Evolutionary conservation across 2,113 vertebrate genomes (phyloP), one percentile per base, ranked within the genome.

Genomic region (Archocentrus centrarchus): DNA sequence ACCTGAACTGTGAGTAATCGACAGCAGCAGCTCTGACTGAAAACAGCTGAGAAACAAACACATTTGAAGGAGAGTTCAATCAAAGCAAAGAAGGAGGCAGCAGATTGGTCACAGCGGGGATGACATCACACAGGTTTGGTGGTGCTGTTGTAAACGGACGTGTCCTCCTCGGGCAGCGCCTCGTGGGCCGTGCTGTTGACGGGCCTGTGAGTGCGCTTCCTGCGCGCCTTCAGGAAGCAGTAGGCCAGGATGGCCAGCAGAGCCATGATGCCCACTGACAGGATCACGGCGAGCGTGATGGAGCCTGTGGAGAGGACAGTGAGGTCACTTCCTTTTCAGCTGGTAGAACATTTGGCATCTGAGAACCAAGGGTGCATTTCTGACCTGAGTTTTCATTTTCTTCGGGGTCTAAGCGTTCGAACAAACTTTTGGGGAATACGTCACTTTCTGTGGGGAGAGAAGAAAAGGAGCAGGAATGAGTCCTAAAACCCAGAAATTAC

Each of bases 101-200:
- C n/a, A 17, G 17, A 5, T 59, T 4, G 44, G 60, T 57, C 30
- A 75, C 1, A 2, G 18, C 22, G 27, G 2, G 0, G 70, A 37
- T 68, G 83, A 76, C 2, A 5, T 98, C 96, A 98, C 86, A 97
- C 91, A 15, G 98, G 97, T 68, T 95, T 97, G 82, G 97, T 97
- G 32, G 96, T 95, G 80, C 92, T 94, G 88, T 96, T 97, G 90
- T 97, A 98, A 32, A 98, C 97, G 11, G 97, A 91, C 35, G 93
- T 95, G 73, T 97, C 96, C 93, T 89, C 97, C 95, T 80, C 95
- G 30, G 85, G 94, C 79, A 39, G 94, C 92, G 32, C 7, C 59
- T 95, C 82, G 0, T 93, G 96, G 82, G 96, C 95, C 89, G 94
- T 94, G 94, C 2, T 90, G 15, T 93, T 89, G 1, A 93, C 37